phyloP scores from a whole-genome alignment of 2,797 vertebrate genomes.

The Phataginus tricuspis region DNA sequence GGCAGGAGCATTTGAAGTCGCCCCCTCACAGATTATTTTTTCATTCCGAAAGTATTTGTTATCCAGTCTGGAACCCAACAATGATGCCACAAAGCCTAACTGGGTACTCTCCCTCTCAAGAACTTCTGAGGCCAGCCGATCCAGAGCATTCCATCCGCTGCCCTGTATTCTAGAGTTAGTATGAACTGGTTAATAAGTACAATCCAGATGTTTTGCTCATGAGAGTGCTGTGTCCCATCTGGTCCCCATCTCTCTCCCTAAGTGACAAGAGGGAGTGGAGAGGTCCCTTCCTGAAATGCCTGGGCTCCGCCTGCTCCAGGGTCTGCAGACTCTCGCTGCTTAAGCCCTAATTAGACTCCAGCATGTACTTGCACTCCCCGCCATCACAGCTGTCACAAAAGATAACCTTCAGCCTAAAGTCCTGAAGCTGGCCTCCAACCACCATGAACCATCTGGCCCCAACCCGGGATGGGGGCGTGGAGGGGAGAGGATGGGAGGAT shows the following conservation, averaged over 20 bases:
- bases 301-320: neutral
- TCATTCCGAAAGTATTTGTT: neutral
- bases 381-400: neutral
- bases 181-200: neutral
- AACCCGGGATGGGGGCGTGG: neutral
- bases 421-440: neutral
- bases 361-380: neutral
- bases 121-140: neutral
- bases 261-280: neutral
- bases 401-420: neutral
- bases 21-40: neutral
- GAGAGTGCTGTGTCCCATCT: neutral
- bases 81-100: neutral
- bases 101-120: neutral
- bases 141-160: neutral
- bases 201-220: conserved; percentile 10
- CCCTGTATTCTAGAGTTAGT: neutral
- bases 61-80: neutral
- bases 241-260: conserved; percentile 8
- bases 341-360: neutral
- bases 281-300: neutral
- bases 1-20: neutral
- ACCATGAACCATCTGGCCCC: neutral
- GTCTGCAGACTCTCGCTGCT: neutral
- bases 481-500: too few species aligned